phyloP scores from a whole-genome alignment of 2,888 invertebrate species.

The Stegana nigrithorax region DNA sequence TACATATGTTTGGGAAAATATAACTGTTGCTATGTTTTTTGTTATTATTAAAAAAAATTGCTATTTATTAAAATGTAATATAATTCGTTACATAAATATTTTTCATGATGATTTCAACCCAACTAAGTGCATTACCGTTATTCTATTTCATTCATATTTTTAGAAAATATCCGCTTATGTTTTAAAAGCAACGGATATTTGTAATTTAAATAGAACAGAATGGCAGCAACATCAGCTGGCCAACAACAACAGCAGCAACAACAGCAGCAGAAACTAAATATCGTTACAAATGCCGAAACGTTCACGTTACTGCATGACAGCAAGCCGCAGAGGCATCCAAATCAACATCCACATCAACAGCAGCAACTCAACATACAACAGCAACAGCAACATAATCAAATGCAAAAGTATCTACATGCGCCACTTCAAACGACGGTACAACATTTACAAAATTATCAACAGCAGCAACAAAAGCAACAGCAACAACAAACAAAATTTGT shows the following conservation, averaged over 20 bases:
- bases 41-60: too few relatives aligned
- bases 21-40: too few relatives aligned
- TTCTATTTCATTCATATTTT: too few relatives aligned
- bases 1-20: too few relatives aligned
- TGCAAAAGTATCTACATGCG: conserved; percentile 29
- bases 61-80: too few relatives aligned
- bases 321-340: conserved; percentile 48
- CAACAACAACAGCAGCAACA: conserved; percentile 57
- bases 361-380: conserved; percentile 38
- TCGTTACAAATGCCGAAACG: conserved; percentile 50
- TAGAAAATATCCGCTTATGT: not conserved
- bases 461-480: conserved; percentile 41
- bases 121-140: too few relatives aligned
- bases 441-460: conserved; percentile 17
- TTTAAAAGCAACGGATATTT: conserved; percentile 30
- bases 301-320: too few relatives aligned
- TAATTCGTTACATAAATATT: not conserved
- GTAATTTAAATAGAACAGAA: conserved; percentile 38
- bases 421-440: conserved; percentile 15
- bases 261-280: conserved; percentile 56
- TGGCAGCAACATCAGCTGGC: conserved; percentile 69
- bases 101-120: too few relatives aligned
- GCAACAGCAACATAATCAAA: conserved; percentile 36
- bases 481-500: conserved; percentile 53
- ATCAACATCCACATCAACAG: conserved; percentile 43